Evolutionary conservation across 2,113 vertebrate species (phyloP), one percentile per base, ranked within the genome.

Genomic region (Cettia cetti): DNA sequence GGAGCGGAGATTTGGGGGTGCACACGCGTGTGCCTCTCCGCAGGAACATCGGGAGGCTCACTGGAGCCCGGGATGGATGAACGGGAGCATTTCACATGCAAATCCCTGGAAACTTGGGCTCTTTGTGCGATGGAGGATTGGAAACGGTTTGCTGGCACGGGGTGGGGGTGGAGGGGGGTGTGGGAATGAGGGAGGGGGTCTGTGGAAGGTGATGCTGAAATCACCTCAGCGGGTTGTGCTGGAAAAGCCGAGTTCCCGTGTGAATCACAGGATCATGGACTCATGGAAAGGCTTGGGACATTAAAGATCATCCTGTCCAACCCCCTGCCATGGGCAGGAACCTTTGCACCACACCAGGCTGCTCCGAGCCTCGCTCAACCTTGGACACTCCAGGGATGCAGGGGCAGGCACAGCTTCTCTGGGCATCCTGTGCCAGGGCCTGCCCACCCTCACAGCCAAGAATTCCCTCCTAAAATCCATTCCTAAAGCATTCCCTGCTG

Each of bases 91-190:
- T 91, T 86, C 39, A 10, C 90, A 94, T 64, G 95, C 84, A 95
- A 96, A 96, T 94, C 94, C 89, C 75, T 49, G 60, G 83, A 76
- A 95, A 88, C 20, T 21, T 10, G 70, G 65, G 52, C 42, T 52
- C 60, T 89, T 94, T 96, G 82, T 88, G 35, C 13, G 0, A 2
- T 1, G 33, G 45, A 87, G 92, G 86, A 75, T 68, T 84, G 65
- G n/a, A 71, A 95, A 87, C 22, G 8, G 30, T 74, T 81, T 30
- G 47, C 57, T 68, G 72, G 69, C 66, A 44, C 16, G 4, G 23
- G 13, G 47, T 10, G 44, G 33, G 9, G 40, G 15, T 40, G 31
- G 31, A 57, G 47, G 44, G 53, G 68, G 89, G 30, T 18, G 60
- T 52, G 35, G 45, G 70, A 87, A 89, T 27, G 77, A 82, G 35